phyloP scores from a whole-genome alignment of 2,888 invertebrate species.

The Sympetrum striolatum region DNA sequence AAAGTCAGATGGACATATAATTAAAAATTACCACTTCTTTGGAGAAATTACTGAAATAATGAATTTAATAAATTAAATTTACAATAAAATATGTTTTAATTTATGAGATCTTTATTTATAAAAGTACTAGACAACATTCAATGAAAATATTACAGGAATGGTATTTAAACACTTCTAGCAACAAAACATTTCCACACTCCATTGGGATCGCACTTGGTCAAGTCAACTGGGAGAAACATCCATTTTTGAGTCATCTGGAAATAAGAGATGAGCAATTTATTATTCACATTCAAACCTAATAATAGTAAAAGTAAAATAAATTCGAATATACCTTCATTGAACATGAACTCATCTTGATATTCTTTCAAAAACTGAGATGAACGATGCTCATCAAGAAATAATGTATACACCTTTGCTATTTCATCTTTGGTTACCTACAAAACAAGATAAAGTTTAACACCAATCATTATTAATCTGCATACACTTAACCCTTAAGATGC shows the following conservation, averaged over 20 bases:
- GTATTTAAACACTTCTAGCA: not conserved
- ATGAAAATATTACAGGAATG: not conserved
- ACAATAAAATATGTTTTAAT: no score
- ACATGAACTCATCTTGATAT: conserved; percentile 96
- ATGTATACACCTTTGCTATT: conserved; percentile 91
- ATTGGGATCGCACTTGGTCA: not conserved
- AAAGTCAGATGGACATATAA: no score
- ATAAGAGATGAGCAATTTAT: not conserved
- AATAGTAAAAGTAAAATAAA: not conserved
- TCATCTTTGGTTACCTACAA: conserved; percentile 81
- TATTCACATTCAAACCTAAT: not conserved
- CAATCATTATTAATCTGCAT: no score
- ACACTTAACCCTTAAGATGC: no score
- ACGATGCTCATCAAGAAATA: conserved; percentile 93
- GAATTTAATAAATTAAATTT: no score
- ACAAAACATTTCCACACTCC: not conserved
- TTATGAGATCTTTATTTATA: not conserved
- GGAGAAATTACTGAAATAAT: no score
- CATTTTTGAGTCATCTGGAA: conserved; percentile 27
- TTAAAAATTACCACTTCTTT: no score
- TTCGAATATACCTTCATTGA: conserved; percentile 56
- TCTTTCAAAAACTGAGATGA: conserved; percentile 94
- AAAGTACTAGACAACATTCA: not conserved
- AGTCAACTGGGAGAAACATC: conserved; percentile 23
- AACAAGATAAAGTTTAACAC: conserved; percentile 35